phyloP scores from a whole-genome alignment of 2,797 vertebrate genomes.

The Chloroceryle amazona region DNA sequence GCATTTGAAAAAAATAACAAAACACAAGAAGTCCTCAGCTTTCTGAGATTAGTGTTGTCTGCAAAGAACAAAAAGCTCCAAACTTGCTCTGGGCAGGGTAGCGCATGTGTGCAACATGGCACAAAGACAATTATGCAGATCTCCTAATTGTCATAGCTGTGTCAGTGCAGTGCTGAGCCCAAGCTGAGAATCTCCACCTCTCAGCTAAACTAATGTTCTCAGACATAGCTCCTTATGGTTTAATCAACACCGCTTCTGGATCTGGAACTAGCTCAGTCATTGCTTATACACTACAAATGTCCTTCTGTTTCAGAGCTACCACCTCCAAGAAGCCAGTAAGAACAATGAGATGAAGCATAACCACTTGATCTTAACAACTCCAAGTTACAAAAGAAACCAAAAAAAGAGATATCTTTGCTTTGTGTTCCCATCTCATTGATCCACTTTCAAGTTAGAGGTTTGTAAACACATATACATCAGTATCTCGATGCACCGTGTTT shows the following conservation, averaged over 20 bases:
- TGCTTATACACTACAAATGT: not conserved
- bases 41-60: not conserved
- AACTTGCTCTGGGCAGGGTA: not conserved
- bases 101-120: not conserved
- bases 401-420: not conserved
- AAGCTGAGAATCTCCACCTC: not conserved
- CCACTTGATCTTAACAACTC: not conserved
- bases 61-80: not conserved
- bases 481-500: not conserved
- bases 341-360: not conserved
- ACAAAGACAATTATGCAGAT: conserved; percentile 27
- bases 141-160: not conserved
- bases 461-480: not conserved
- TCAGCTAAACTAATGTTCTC: not conserved
- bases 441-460: not conserved
- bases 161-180: not conserved
- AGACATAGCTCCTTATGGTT: not conserved
- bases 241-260: not conserved
- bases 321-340: not conserved
- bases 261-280: not conserved
- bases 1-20: not conserved
- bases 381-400: not conserved
- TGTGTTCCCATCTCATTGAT: not conserved
- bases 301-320: not conserved
- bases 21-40: not conserved